Evolutionary conservation across 1,140 invertebrate genomes (phyloP).

Genomic region (Ceratitis capitata): DNA sequence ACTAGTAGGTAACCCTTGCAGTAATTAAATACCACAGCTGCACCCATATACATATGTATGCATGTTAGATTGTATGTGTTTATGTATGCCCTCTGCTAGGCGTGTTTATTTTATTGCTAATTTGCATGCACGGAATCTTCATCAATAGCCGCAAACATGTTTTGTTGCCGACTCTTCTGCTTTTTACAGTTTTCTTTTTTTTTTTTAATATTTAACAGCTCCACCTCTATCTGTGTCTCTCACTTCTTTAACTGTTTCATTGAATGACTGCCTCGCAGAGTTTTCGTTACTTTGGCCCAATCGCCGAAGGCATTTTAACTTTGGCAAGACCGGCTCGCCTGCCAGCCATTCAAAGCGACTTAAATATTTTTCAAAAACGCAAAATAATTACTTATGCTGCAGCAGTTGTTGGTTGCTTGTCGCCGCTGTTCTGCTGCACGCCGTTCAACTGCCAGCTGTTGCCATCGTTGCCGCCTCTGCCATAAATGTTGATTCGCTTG

Average conservation of each 20-base stretch:
- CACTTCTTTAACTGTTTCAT: background rate
- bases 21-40: no score
- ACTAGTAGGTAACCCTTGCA: no score
- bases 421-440: background rate
- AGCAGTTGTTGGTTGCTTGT: background rate
- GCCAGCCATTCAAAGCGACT: background rate
- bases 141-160: background rate
- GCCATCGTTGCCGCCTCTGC: background rate
- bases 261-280: background rate
- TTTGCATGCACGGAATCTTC: background rate
- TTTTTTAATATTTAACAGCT: background rate
- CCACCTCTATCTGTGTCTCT: background rate
- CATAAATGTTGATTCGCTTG: slow-evolving; percentile 20
- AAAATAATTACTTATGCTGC: background rate
- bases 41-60: no score
- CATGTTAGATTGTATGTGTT: no score
- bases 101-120: background rate
- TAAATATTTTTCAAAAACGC: background rate
- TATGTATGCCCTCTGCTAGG: background rate
- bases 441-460: slow-evolving; percentile 15
- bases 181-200: background rate
- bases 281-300: slow-evolving; percentile 10
- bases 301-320: background rate
- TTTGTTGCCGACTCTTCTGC: background rate
- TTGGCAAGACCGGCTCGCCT: slow-evolving; percentile 4